Percentiles rank a stretch among this genome's conserved stretches.
Evolutionary conservation across 2,113 vertebrate species (phyloP).

Genomic region (Parus major): DNA sequence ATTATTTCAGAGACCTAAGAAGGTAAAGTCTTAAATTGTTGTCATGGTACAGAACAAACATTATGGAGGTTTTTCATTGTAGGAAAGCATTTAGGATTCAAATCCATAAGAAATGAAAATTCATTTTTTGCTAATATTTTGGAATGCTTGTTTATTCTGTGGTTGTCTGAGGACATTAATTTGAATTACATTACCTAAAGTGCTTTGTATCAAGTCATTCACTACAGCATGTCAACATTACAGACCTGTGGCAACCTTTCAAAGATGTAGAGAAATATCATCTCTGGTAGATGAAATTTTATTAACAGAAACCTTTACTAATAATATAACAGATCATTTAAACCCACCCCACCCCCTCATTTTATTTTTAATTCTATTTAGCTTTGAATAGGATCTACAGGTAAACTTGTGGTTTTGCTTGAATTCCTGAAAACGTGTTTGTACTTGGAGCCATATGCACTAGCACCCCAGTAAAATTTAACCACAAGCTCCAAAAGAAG

Average conservation of each 20-base stretch:
- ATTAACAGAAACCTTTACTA: not conserved
- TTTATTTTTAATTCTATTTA: not conserved
- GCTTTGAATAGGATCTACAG: not conserved
- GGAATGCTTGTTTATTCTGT: not conserved
- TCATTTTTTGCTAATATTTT: not conserved
- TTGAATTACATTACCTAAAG: not conserved
- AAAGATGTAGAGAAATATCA: not conserved
- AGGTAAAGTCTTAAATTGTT: not conserved
- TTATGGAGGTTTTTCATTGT: not conserved
- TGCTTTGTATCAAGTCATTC: not conserved
- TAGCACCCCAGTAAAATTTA: not conserved
- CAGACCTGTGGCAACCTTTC: not conserved
- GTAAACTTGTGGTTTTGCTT: not conserved
- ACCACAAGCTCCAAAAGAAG: not conserved
- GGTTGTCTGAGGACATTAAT: not conserved
- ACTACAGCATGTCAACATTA: not conserved
- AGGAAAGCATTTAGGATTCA: not conserved
- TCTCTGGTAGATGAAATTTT: not conserved
- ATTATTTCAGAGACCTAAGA: not conserved
- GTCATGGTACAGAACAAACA: too few species aligned
- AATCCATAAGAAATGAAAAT: not conserved
- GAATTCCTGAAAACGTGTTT: not conserved
- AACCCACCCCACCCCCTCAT: accelerated
- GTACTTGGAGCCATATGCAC: not conserved
- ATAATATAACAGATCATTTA: not conserved